Evolutionary conservation across 2,113 vertebrate genomes (phyloP).

Genomic region (Myotis brandtii): DNA sequence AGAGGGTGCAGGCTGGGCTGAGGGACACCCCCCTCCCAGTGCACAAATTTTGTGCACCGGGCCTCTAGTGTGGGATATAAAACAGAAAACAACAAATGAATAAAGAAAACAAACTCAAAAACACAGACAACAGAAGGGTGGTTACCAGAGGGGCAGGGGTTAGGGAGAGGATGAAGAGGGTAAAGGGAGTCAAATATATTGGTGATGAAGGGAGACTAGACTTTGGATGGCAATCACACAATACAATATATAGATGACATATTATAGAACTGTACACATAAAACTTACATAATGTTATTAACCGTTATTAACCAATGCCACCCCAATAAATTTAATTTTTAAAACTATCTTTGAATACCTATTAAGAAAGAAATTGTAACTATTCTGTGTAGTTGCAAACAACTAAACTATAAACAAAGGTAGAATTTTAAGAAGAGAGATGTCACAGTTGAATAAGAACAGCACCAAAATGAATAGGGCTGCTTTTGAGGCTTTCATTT

Average conservation of each 20-base stretch:
- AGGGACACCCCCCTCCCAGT: too few relatives aligned
- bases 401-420: constrained; percentile 7
- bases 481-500: constrained; percentile 26
- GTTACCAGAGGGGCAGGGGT: too few relatives aligned
- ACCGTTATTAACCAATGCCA: neutral
- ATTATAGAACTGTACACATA: neutral
- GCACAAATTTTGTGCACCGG: too few relatives aligned
- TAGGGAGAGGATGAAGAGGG: neutral
- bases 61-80: neutral
- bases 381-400: neutral
- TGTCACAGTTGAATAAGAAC: neutral
- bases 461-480: neutral
- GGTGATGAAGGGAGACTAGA: neutral
- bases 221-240: neutral
- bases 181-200: neutral
- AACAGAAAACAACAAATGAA: neutral
- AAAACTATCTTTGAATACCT: neutral
- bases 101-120: neutral
- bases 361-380: neutral
- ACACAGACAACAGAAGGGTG: neutral
- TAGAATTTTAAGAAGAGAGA: constrained; percentile 12
- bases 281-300: neutral
- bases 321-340: neutral
- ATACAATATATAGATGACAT: neutral
- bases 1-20: too few relatives aligned